Conservation (phyloP, 2,888 invertebrate species). For the Drosophila eohydei region DNA sequence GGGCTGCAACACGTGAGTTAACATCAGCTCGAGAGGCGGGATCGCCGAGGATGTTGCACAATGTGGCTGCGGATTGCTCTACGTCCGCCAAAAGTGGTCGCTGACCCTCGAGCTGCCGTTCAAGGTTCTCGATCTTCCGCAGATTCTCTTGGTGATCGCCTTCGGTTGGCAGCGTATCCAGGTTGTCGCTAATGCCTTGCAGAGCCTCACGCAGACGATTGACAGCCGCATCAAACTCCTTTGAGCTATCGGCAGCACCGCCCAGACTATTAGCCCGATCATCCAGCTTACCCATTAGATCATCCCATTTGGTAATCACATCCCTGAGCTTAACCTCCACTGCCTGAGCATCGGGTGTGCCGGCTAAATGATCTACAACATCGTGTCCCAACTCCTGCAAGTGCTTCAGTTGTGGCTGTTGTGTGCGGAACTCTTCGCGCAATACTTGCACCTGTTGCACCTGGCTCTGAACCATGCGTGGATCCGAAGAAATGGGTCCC, state of each 20-base stretch:
- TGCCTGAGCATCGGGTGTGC: slow-evolving; percentile 88
- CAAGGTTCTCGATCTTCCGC: slow-evolving; percentile 93
- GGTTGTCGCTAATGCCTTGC: slow-evolving; percentile 93
- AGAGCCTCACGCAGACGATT: slow-evolving; percentile 94
- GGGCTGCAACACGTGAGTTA: slow-evolving; percentile 92
- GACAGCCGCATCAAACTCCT: slow-evolving; percentile 96
- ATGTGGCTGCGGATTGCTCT: slow-evolving; percentile 94
- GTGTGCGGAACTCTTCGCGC: slow-evolving; percentile 96
- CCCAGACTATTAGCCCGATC: slow-evolving; percentile 95
- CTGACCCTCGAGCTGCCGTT: slow-evolving; percentile 94
- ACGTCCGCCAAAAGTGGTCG: slow-evolving; percentile 94
- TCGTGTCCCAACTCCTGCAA: slow-evolving; percentile 92
- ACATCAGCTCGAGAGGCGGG: slow-evolving; percentile 96
- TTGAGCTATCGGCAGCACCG: slow-evolving; percentile 95
- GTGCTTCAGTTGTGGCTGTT: slow-evolving; percentile 95
- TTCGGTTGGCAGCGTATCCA: slow-evolving; percentile 92
- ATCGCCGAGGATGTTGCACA: slow-evolving; percentile 95
- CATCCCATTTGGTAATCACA: slow-evolving; percentile 92
- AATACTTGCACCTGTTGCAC: slow-evolving; percentile 97
- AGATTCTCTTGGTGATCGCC: slow-evolving; percentile 95
- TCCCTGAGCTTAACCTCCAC: slow-evolving; percentile 90
- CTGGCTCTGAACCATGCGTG: slow-evolving; percentile 97
- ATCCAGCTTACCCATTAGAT: slow-evolving; percentile 91
- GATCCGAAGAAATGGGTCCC: slow-evolving; percentile 98
- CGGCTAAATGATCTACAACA: slow-evolving; percentile 88